Base-by-base conservation (phyloP, 2,113 vertebrate genomes). In the Hirundichthys speculiger region DNA sequence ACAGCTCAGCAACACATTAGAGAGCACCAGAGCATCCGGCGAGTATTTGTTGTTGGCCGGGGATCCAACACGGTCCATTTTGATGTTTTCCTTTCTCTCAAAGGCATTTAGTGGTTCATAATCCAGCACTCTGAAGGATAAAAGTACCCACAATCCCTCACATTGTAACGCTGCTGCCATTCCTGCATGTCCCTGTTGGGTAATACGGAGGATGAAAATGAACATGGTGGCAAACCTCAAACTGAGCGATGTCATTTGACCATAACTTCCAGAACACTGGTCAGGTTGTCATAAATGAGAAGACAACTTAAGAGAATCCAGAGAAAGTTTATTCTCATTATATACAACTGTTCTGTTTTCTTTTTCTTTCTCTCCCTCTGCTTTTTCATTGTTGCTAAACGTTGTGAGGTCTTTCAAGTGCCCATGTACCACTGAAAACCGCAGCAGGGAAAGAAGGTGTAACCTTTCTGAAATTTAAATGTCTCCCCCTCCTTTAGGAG, bases 1-100 rank as follows among this genome's bases (percentile, higher is more conserved):
- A 64, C 79, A 67, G 84, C 92, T 82, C 85, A 81, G 82, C 91
- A 92, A 91, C 92, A 93, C 73, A 69, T 88, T 76, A 94, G 93
- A 83, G 80, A 56, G 20, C 89, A 88, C 76, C 62, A 90, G 85
- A 88, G 86, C 87, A 90, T 90, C 90, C 46, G 65, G 64, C 84
- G 89, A 90, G 80, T 10, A 34, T 34, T 75, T 73, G 65, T 86
- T 87, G 84, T 85, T 76, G 13, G 19, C 25, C 6, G 14, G 73
- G 75, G 84, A 87, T 86, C 74, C 58, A 21, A 41, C 54, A 30
- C 18, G n/a, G 56, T 34, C 53, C 53, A 24, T 74, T 47, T 41
- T 59, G 63, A 71, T 80, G 80, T 80, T 79, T 76, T 82, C 30
- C 30, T 34, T 79, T 82, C 67, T 67, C 22, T 60, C 71, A 77